These are phyloP conservation scores for Masnerella sp. DNA, from an alignment of 2,888 invertebrate genomes.

Conservation along the genomic window DNA sequence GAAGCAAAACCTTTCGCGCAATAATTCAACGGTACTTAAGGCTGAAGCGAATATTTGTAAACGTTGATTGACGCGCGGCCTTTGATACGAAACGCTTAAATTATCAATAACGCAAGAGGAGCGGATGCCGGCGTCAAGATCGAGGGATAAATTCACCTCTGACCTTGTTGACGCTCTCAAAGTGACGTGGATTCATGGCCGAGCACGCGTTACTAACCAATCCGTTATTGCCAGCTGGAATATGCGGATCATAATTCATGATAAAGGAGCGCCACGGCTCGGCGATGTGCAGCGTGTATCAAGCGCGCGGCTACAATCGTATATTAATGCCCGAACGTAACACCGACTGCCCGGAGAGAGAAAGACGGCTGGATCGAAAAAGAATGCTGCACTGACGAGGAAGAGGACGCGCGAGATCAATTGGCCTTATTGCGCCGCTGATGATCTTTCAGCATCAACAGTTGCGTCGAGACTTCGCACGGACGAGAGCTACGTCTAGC, in stretches of 20 bases:
- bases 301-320: conserved; percentile 52
- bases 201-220: conserved; percentile 51
- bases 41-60: conserved; percentile 28
- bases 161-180: conserved; percentile 51
- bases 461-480: conserved; percentile 6
- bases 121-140: conserved; percentile 40
- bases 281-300: conserved; percentile 47
- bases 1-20: not conserved
- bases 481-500: not conserved
- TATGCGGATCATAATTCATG: conserved; percentile 56
- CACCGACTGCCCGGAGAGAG: conserved; percentile 16
- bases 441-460: conserved; percentile 37
- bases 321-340: conserved; percentile 47
- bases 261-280: conserved; percentile 47
- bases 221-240: conserved; percentile 54
- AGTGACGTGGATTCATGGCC: conserved; percentile 56
- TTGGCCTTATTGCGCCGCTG: conserved; percentile 29
- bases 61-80: conserved; percentile 35
- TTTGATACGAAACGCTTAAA: conserved; percentile 39
- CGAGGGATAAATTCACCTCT: conserved; percentile 51
- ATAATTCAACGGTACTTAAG: conserved; percentile 2
- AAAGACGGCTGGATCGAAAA: conserved; percentile 7
- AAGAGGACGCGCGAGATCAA: conserved; percentile 23
- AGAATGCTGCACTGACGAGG: conserved; percentile 20
- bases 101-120: conserved; percentile 46